Conservation (phyloP, 1,140 invertebrate genomes). For the Bombus waltoni region DNA sequence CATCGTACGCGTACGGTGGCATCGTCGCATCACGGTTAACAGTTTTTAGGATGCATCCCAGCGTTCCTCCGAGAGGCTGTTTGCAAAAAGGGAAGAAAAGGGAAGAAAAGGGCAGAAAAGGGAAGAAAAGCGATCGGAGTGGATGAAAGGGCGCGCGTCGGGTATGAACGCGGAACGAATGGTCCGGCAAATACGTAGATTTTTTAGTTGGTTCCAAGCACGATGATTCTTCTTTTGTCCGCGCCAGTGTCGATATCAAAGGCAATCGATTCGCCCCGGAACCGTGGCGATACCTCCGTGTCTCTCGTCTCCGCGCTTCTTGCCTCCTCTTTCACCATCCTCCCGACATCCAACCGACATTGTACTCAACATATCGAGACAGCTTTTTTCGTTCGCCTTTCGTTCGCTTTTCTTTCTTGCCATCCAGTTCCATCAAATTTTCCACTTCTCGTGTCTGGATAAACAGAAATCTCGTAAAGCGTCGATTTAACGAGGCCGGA, state of each 20-base stretch:
- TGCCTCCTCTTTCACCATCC: neutral
- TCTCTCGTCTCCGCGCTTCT: neutral
- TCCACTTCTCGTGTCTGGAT: too few species aligned
- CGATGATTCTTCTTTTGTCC: conserved; percentile 61
- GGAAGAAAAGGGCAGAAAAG: neutral
- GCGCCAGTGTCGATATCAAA: conserved; percentile 72
- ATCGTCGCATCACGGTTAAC: too few species aligned
- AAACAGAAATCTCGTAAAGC: neutral
- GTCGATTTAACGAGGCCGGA: neutral
- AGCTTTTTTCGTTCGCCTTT: neutral
- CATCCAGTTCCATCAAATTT: neutral
- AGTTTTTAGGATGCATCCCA: neutral
- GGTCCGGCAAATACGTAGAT: conserved; percentile 72
- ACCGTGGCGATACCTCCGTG: neutral
- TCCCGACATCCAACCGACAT: neutral
- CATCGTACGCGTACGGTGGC: too few species aligned
- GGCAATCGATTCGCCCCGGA: conserved; percentile 72
- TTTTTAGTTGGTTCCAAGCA: conserved; percentile 8
- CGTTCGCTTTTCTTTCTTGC: neutral
- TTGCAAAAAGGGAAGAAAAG: neutral
- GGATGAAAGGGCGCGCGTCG: conserved; percentile 45
- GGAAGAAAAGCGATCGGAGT: neutral
- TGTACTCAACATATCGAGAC: neutral
- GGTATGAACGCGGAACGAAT: conserved; percentile 69
- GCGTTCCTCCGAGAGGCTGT: neutral